Evolutionary conservation across 2,113 vertebrate species (phyloP).

Genomic region (Scytalopus superciliaris): DNA sequence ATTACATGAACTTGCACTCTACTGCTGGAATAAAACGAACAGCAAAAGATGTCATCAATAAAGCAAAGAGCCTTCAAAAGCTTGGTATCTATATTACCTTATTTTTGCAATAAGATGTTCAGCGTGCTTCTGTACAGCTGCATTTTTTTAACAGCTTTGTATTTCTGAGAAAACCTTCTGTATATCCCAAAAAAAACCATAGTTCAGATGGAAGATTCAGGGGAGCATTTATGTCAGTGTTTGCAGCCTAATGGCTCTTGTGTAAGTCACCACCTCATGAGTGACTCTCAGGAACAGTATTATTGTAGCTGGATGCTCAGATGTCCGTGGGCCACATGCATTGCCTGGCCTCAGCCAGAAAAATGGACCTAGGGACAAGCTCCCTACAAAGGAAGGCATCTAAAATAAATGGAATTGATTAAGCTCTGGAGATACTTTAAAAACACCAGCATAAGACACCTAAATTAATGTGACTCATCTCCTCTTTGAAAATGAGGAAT

Average conservation of each 20-base stretch:
- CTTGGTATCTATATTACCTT: conserved; percentile 80
- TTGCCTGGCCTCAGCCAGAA: neutral
- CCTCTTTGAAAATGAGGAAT: neutral
- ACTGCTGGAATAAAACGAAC: conserved; percentile 88
- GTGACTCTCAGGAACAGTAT: neutral
- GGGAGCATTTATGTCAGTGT: neutral
- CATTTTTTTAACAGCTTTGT: neutral
- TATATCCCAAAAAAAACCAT: neutral
- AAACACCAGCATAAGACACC: neutral
- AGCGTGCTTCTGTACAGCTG: neutral
- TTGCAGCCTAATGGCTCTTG: neutral
- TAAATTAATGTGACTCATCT: neutral
- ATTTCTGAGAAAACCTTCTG: neutral
- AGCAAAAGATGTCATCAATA: conserved; percentile 96
- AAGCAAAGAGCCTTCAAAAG: conserved; percentile 96
- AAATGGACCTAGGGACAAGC: neutral
- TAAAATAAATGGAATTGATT: neutral
- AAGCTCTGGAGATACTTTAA: neutral
- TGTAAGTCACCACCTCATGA: neutral
- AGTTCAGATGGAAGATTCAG: neutral
- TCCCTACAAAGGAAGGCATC: neutral
- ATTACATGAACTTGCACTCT: conserved; percentile 98
- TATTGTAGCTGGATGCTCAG: neutral
- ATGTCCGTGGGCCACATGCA: neutral
- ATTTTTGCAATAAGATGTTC: neutral